Evolutionary conservation across 64 coral and sea anemone species (phyloP), one percentile per base, ranked within the genome.

Genomic region (Exaiptasia diaphana): DNA sequence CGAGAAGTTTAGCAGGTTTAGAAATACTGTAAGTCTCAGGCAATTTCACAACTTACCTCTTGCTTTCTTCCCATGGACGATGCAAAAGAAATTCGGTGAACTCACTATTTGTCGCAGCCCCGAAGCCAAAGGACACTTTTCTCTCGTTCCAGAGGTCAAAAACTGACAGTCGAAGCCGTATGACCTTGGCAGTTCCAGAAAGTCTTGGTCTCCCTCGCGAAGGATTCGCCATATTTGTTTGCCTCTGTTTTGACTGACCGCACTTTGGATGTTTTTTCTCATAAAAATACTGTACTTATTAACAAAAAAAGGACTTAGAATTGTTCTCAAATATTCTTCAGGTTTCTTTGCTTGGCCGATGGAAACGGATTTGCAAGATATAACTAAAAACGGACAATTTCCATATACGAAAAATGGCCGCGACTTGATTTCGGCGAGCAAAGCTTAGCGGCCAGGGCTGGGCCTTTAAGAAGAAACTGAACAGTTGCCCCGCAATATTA

Each of bases 11-110:
- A n/a, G n/a, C 9, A 54, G 24, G 9, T 12, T n/a, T n/a, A n/a
- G n/a, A n/a, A n/a, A n/a, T n/a, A n/a, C n/a, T n/a, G n/a, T n/a
- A n/a, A n/a, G n/a, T n/a, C n/a, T n/a, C n/a, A n/a, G n/a, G n/a
- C n/a, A n/a, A n/a, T n/a, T n/a, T n/a, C n/a, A n/a, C 2, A 30
- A 26, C 27, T 61, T 33, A 61, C 27, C 27, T 24, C 28, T 27
- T 64, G n/a, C n/a, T n/a, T 33, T 33, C 13, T 34, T 64, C 60
- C 18, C 28, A 2, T 6, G 28, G 8, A 12, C 31, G 28, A 76
- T 76, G 73, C 1, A 76, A 31, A 76, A 76, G 73, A 54, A 76
- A 76, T 48, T 76, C 73, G 3, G 73, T 48, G 54, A 76, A 56
- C 20, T 76, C 73, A 22, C 73, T 76, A 34, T 76, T 76, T 30